Percentiles rank a stretch among this genome's conserved stretches.
Conservation (phyloP, 2,113 vertebrate species). For the Xenus cinereus region DNA sequence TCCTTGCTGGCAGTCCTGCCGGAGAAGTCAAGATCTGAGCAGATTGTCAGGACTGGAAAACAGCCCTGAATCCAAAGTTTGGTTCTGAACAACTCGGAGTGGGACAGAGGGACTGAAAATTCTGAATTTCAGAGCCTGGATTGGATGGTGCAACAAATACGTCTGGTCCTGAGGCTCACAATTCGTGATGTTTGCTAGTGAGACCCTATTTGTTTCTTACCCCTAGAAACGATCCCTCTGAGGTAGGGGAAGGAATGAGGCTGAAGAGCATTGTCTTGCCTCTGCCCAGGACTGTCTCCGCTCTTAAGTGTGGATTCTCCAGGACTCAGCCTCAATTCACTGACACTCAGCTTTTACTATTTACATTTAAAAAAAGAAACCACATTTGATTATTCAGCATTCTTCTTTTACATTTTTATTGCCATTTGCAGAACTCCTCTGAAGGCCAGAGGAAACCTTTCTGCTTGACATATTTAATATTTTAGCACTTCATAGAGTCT, state of each 20-base stretch:
- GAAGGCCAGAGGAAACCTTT: slow-evolving; percentile 53
- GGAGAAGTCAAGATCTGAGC: not conserved
- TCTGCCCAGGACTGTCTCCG: not conserved
- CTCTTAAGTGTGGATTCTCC: not conserved
- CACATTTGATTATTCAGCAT: slow-evolving; percentile 63
- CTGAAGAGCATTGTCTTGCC: not conserved
- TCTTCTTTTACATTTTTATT: slow-evolving; percentile 50
- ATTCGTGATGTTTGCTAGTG: not conserved
- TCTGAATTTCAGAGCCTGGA: not conserved
- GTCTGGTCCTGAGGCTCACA: not conserved
- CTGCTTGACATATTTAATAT: slow-evolving; percentile 47
- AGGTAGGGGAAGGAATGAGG: not conserved
- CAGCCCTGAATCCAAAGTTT: not conserved
- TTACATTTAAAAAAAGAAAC: slow-evolving; percentile 42
- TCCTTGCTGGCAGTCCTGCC: not conserved
- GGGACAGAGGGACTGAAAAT: not conserved
- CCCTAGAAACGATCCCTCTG: not conserved
- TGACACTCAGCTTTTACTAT: not conserved
- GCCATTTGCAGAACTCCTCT: not conserved
- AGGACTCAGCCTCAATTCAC: not conserved
- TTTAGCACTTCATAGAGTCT: slow-evolving; percentile 53
- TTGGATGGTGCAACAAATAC: not conserved
- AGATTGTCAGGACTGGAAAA: not conserved
- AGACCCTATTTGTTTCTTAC: not conserved
- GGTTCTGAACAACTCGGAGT: not conserved